phyloP scores from a whole-genome alignment of 2,888 invertebrate genomes.

The Neoscelio sp. region DNA sequence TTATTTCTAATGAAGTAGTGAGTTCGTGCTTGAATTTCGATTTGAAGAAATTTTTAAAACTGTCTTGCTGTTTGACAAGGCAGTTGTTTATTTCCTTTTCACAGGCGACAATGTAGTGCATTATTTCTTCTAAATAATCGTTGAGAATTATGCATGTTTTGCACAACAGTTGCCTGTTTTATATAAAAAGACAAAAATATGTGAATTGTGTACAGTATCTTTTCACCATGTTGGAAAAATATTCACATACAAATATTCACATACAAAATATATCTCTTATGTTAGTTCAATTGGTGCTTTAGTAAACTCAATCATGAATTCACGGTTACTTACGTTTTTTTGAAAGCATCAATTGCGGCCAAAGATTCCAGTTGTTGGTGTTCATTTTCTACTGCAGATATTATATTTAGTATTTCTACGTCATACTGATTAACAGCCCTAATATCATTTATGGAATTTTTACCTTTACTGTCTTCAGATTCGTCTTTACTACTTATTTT shows the following conservation, averaged over 20 bases:
- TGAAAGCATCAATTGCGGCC: constrained; percentile 81
- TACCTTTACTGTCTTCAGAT: constrained; percentile 85
- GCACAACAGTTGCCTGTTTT: constrained; percentile 87
- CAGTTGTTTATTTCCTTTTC: constrained; percentile 92
- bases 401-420: constrained; percentile 83
- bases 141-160: constrained; percentile 88
- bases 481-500: constrained; percentile 83
- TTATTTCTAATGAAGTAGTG: neutral
- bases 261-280: neutral
- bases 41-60: constrained; percentile 48
- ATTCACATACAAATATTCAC: neutral
- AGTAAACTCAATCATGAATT: too few species aligned
- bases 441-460: constrained; percentile 84
- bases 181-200: constrained; percentile 17
- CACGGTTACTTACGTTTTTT: constrained; percentile 87
- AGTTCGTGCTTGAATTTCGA: constrained; percentile 64
- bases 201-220: too few species aligned
- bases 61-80: constrained; percentile 84
- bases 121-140: constrained; percentile 87
- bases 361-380: constrained; percentile 42
- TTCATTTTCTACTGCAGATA: constrained; percentile 52
- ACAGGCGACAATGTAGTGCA: constrained; percentile 89
- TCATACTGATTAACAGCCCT: constrained; percentile 81
- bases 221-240: too few species aligned
- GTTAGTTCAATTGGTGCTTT: too few species aligned